Conservation (phyloP, 2,797 vertebrate species). For the Enteromius trimaculatus region DNA sequence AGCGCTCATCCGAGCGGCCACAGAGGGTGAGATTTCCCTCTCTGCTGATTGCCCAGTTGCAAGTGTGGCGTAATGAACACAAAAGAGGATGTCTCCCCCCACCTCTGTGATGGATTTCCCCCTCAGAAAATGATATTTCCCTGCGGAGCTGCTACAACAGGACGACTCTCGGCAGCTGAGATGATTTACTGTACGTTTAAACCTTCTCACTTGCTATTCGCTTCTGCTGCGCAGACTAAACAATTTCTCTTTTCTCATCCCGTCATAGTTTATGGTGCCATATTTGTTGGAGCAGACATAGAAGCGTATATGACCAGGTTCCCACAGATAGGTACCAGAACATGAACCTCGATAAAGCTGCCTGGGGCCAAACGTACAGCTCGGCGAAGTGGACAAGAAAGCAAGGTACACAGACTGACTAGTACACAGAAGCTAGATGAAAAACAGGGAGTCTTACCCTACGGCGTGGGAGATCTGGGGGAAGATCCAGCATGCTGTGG, state of each 20-base stretch:
- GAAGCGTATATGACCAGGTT: background rate
- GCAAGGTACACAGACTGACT: background rate
- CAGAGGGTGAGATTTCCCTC: conserved; percentile 17
- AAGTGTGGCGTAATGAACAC: conserved; percentile 40
- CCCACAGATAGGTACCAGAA: conserved; percentile 1
- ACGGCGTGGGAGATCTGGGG: conserved; percentile 80
- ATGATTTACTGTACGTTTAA: conserved; percentile 47
- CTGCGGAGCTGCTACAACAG: conserved; percentile 40
- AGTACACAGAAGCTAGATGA: background rate
- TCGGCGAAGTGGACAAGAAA: background rate
- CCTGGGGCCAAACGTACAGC: conserved; percentile 7
- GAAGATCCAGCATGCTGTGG: conserved; percentile 83
- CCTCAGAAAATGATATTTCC: conserved; percentile 48
- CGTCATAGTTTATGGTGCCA: conserved; percentile 30
- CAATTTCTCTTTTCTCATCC: conserved; percentile 12
- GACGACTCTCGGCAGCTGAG: conserved; percentile 12
- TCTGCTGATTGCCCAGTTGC: conserved; percentile 31
- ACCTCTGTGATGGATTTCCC: conserved; percentile 36
- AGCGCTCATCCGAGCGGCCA: background rate
- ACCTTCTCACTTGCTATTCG: conserved; percentile 28
- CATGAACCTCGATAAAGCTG: conserved; percentile 15
- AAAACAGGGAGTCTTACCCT: conserved; percentile 78
- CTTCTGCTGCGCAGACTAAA: conserved; percentile 28
- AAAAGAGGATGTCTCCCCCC: conserved; percentile 48
- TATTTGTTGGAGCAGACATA: background rate